Conservation (phyloP, 1,140 invertebrate species). For the Hestina assimilis region DNA sequence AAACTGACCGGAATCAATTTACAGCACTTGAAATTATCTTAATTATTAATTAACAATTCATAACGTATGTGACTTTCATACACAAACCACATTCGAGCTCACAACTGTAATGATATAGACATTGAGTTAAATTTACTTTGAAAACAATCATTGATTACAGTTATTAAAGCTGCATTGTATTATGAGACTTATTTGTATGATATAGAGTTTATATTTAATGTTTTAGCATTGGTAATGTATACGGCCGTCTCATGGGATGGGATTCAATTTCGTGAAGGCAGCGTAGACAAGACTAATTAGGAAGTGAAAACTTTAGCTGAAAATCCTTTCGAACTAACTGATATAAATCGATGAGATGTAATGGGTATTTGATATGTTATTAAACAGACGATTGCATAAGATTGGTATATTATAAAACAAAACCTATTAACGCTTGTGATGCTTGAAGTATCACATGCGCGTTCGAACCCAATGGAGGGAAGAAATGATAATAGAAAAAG, state of each 20-base stretch:
- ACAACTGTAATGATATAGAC: not conserved
- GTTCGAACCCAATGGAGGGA: too few relatives aligned
- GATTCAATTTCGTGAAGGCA: constrained; percentile 29
- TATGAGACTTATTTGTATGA: not conserved
- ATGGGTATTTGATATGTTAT: too few relatives aligned
- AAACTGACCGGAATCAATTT: not conserved
- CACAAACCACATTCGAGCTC: not conserved
- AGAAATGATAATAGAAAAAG: too few relatives aligned
- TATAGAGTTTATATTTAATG: not conserved
- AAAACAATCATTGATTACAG: not conserved
- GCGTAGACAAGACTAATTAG: constrained; percentile 21
- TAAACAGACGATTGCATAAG: too few relatives aligned
- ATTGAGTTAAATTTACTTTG: not conserved
- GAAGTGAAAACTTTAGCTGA: constrained; percentile 5
- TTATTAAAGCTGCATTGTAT: not conserved
- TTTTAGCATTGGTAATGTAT: not conserved
- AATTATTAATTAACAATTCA: constrained; percentile 4
- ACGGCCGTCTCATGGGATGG: constrained; percentile 20
- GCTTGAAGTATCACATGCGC: too few relatives aligned
- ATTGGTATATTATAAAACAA: too few relatives aligned
- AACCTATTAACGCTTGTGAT: too few relatives aligned
- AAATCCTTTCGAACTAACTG: not conserved
- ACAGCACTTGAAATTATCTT: not conserved
- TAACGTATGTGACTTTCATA: not conserved
- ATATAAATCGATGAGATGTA: not conserved